Base-by-base conservation (phyloP, 2,888 invertebrate genomes). In the Cryptops parisi region DNA sequence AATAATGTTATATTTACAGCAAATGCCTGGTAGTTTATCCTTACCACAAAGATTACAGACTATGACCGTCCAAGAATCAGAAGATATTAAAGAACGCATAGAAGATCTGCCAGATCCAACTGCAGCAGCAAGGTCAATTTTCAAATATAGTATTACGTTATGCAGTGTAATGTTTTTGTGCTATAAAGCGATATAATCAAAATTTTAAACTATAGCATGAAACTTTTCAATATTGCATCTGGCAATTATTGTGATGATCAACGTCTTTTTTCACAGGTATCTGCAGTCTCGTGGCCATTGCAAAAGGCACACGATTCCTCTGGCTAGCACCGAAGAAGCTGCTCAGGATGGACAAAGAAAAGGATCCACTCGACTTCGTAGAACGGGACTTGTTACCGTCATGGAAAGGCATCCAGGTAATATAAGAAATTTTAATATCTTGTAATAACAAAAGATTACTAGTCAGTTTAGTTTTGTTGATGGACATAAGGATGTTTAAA, bases 351-450 rank as follows among this genome's bases (percentile, higher is more conserved):
- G 68, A 46, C 78, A 73, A 59, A 62, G 66, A 54, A 67, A 68
- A 51, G 67, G 68, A 39, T 68, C 70, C 46, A 43, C 49, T 55
- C 75, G 86, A 59, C 81, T 84, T 43, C 75, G 89, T 60, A 75
- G 89, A 54, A 84, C 84, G 3, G 89, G 90, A 59, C 74, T 90
- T 12, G 75, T 84, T 26, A 86, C 89, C 0, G 90, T 89, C 24
- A 86, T 85, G 63, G 88, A 89, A 67, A 58, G 58, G 26, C 59
- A 57, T 57, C 57, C 60, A 52, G 61, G 61, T 61, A 52, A 33
- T 40, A n/a, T 38, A 48, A 38, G 22, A 38, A 17, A 5, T 46
- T 22, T 46, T 46, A 17, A 46, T 5, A n/a, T n/a, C 6, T 5
- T 46, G 19, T 22, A 46, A 9, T 46, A 46, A 46, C 23, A 12